Conservation (phyloP, 2,113 vertebrate species). For the Lepisosteus osseus region DNA sequence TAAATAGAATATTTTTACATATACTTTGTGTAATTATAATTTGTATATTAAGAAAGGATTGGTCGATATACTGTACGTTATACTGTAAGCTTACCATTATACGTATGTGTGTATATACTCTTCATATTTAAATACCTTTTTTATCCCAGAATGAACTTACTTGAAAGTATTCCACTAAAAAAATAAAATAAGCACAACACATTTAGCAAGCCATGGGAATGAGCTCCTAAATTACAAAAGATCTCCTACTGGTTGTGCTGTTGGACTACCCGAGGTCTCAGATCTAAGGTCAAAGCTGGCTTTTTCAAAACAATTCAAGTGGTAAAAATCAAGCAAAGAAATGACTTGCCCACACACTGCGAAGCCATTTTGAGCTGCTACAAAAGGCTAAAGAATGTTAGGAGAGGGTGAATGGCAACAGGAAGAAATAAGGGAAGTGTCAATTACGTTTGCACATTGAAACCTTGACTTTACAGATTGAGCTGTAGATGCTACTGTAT, state of each 20-base stretch:
- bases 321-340: slow-evolving; percentile 10
- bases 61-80: too few species aligned
- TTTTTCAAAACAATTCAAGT: slow-evolving; percentile 13
- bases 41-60: too few species aligned
- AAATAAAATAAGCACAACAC: not conserved
- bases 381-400: slow-evolving; percentile 3
- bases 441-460: slow-evolving; percentile 6
- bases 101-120: too few species aligned
- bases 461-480: not conserved
- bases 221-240: slow-evolving; percentile 8
- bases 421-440: slow-evolving; percentile 7
- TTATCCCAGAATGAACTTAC: too few species aligned
- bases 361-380: slow-evolving; percentile 7
- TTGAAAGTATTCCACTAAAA: too few species aligned
- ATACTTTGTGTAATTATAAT: too few species aligned
- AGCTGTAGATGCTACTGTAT: not conserved
- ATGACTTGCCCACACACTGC: slow-evolving; percentile 2
- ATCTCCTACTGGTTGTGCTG: not conserved
- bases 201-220: not conserved
- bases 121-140: too few species aligned
- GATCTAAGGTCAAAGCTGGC: slow-evolving; percentile 7
- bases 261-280: not conserved
- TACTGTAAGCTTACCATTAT: too few species aligned
- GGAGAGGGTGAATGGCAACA: slow-evolving; percentile 7
- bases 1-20: too few species aligned